These are phyloP conservation scores for Penaeus monodon DNA, from an alignment of 2,888 invertebrate genomes.

Conservation along the genomic window DNA sequence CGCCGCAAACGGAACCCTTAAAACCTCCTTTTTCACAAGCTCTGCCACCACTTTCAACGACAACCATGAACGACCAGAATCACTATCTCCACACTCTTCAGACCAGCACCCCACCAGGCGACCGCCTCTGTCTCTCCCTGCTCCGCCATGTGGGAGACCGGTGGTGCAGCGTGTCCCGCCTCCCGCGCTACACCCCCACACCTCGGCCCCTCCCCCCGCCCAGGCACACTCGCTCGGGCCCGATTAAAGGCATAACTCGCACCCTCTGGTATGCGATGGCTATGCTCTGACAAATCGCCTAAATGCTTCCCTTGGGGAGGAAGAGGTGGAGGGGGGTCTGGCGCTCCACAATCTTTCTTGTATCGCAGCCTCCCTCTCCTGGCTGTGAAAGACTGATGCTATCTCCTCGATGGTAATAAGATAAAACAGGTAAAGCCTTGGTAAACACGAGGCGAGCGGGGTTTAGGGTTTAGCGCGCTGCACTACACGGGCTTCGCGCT, in stretches of 20 bases:
- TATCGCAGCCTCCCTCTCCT: neutral
- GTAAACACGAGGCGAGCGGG: slow-evolving; percentile 21
- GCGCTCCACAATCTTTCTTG: too few relatives aligned
- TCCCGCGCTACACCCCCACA: neutral
- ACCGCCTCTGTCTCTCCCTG: neutral
- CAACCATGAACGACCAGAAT: too few relatives aligned
- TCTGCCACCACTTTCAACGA: too few relatives aligned
- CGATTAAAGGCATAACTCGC: slow-evolving; percentile 26
- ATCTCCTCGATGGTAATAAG: slow-evolving; percentile 27
- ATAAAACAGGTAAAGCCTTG: slow-evolving; percentile 23
- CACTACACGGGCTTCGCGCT: slow-evolving; percentile 14
- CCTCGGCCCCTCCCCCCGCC: neutral
- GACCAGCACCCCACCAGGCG: too few relatives aligned
- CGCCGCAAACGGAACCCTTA: too few relatives aligned
- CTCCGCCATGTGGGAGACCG: too few relatives aligned
- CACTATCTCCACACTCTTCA: too few relatives aligned
- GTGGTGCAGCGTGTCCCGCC: neutral
- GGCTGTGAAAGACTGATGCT: slow-evolving; percentile 27
- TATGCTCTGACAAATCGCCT: neutral
- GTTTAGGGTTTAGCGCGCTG: slow-evolving; percentile 22
- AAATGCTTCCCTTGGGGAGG: slow-evolving; percentile 8
- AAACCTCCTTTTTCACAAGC: too few relatives aligned
- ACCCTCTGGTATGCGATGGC: neutral
- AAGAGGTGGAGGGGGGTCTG: too few relatives aligned
- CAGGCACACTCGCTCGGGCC: neutral